Percentiles rank a stretch among this genome's conserved stretches.
phyloP scores from a whole-genome alignment of 2,113 vertebrate genomes.

The Corythornis vintsioides region DNA sequence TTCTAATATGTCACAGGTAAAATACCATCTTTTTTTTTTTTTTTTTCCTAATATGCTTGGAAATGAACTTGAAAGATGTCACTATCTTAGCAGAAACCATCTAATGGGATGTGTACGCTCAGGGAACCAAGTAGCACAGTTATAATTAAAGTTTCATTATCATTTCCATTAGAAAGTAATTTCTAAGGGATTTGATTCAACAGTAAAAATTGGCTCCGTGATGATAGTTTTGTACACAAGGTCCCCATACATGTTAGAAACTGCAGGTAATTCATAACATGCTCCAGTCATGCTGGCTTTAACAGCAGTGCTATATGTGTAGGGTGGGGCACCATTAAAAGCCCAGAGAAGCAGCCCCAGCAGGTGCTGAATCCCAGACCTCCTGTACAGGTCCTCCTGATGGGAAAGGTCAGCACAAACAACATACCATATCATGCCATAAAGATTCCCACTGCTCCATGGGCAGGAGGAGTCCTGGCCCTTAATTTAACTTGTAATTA shows the following conservation, averaged over 20 bases:
- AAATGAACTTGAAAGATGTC: conserved; percentile 60
- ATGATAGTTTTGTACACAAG: background rate
- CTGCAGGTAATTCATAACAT: background rate
- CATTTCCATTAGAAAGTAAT: conserved; percentile 65
- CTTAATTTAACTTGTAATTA: background rate
- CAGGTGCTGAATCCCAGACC: background rate
- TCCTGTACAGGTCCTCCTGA: accelerated
- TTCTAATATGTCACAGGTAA: conserved; percentile 10
- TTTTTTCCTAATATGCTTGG: conserved; percentile 1
- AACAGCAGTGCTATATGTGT: background rate
- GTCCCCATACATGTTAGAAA: background rate
- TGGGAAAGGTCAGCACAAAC: background rate
- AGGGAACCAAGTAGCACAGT: conserved; percentile 53
- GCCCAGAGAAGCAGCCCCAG: background rate
- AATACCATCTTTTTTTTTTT: background rate
- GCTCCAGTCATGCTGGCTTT: background rate
- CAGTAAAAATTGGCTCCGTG: background rate
- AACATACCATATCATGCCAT: accelerated
- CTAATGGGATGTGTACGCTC: conserved; percentile 57
- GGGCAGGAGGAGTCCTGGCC: background rate
- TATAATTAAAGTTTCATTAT: conserved; percentile 73
- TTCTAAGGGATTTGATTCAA: conserved; percentile 52
- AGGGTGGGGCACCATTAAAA: background rate
- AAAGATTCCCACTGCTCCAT: background rate
- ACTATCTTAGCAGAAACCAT: conserved; percentile 57